Evolutionary conservation across 2,113 vertebrate species (phyloP).

Genomic region (Scomber colias): DNA sequence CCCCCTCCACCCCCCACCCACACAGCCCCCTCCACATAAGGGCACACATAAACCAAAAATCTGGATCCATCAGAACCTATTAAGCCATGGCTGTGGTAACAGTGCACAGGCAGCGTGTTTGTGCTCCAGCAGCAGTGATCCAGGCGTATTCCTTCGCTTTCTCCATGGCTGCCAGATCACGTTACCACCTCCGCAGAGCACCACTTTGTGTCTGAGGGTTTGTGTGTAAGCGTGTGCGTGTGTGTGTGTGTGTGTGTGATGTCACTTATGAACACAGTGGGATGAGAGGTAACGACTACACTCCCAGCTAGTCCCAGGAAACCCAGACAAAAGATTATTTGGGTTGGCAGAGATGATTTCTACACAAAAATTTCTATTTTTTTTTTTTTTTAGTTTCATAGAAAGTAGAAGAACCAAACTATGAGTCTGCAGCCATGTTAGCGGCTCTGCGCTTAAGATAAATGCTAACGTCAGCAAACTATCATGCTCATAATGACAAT

Average conservation of each 20-base stretch:
- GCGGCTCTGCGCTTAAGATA: too few species aligned
- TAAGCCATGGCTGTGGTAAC: slow-evolving; percentile 56
- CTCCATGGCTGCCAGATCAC: slow-evolving; percentile 69
- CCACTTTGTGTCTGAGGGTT: slow-evolving; percentile 40
- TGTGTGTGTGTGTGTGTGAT: slow-evolving; percentile 38
- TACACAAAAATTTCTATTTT: neutral
- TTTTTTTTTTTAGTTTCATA: too few species aligned
- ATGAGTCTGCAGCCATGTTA: too few species aligned
- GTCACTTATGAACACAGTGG: slow-evolving; percentile 30
- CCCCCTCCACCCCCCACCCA: neutral
- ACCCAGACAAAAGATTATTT: neutral
- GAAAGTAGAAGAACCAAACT: too few species aligned
- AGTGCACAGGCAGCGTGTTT: slow-evolving; percentile 66
- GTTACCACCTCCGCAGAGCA: slow-evolving; percentile 58
- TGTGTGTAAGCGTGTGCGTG: too few species aligned
- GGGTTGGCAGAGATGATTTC: neutral
- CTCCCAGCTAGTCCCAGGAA: slow-evolving; percentile 4
- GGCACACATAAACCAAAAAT: slow-evolving; percentile 35
- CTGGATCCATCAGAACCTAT: slow-evolving; percentile 72
- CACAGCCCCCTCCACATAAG: slow-evolving; percentile 7
- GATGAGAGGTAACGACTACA: slow-evolving; percentile 23
- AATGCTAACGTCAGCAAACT: too few species aligned
- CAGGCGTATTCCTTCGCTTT: slow-evolving; percentile 56
- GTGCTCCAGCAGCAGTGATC: slow-evolving; percentile 50
- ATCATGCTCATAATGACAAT: too few species aligned